phyloP scores from a whole-genome alignment of 2,888 invertebrate species.

The Aphodius granarius region DNA sequence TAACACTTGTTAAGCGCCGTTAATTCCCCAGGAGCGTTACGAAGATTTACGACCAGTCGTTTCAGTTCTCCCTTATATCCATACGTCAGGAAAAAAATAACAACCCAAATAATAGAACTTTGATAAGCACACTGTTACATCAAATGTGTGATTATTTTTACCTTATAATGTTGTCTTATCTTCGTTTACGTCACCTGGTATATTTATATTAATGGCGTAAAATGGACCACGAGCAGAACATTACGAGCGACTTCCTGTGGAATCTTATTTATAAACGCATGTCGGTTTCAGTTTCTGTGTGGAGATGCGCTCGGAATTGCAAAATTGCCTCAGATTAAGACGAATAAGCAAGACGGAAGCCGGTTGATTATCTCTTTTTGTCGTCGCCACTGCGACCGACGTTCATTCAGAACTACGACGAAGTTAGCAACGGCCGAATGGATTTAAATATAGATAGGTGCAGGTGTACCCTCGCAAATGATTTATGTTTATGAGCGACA shows the following conservation, averaged over 20 bases:
- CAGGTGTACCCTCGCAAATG: not conserved
- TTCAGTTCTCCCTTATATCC: not conserved
- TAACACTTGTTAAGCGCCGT: conserved; percentile 20
- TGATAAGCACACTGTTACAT: too few relatives aligned
- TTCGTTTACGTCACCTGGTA: too few relatives aligned
- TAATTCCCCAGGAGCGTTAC: conserved; percentile 2
- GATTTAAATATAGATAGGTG: not conserved
- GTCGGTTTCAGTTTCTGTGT: not conserved
- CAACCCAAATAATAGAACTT: too few relatives aligned
- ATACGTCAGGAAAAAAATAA: not conserved
- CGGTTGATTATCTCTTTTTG: not conserved
- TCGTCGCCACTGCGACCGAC: not conserved
- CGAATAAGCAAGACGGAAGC: not conserved
- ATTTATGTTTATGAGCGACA: not conserved
- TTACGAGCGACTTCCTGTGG: not conserved
- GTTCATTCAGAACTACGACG: not conserved
- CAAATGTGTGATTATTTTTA: too few relatives aligned
- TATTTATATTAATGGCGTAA: not conserved
- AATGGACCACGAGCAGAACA: not conserved
- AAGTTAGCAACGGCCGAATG: not conserved
- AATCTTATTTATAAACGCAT: not conserved
- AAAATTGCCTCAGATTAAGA: not conserved
- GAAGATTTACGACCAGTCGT: conserved; percentile 12
- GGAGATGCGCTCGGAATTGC: not conserved
- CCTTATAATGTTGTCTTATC: too few relatives aligned